Evolutionary conservation across 2,113 vertebrate genomes (phyloP), one percentile per base, ranked within the genome.

Genomic region (Hippopotamus amphibius): DNA sequence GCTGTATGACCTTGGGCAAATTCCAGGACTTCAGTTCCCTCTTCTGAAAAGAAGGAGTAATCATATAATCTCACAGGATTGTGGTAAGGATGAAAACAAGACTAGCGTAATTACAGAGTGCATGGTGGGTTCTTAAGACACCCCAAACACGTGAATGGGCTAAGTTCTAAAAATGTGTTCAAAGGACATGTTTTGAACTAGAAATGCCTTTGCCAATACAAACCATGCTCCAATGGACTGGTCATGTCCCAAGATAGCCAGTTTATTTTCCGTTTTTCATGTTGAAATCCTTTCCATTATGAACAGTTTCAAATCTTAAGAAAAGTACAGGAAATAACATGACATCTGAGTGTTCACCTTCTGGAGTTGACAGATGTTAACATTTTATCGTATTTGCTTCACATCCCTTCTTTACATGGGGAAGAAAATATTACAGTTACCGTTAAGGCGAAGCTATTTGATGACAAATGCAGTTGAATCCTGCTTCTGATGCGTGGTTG

Each of bases 371-470:
- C 74, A 83, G 86, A 90, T 93, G 93, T 65, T 76, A 77, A 63
- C 97, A 90, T 95, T 87, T 93, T 95, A 74, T 93, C 85, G 15
- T 57, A 30, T 82, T 87, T 76, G 59, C 80, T 76, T 95, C 59
- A 15, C 68, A 53, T 68, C 19, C 17, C 77, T 84, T 93, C 72
- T 68, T 90, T 55, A 41, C 6, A 30, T 5, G 43, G 68, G 77
- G 57, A 82, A 76, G 92, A 12, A 80, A 80, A 57, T 76, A 41
- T 81, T 61, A 21, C 16, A 72, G 83, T 57, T 41, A 37, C 65
- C 53, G 88, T 41, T 3, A 24, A 63, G 63, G 46, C 5, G 26
- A 16, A 68, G n/a, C 65, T 43, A 5, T 77, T 80, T 21, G 74
- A 63, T 50, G 10, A 63, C 28, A 50, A 37, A 15, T 4, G 24